Base-by-base conservation (phyloP, 2,888 invertebrate genomes). In the Capitulum mitella region DNA sequence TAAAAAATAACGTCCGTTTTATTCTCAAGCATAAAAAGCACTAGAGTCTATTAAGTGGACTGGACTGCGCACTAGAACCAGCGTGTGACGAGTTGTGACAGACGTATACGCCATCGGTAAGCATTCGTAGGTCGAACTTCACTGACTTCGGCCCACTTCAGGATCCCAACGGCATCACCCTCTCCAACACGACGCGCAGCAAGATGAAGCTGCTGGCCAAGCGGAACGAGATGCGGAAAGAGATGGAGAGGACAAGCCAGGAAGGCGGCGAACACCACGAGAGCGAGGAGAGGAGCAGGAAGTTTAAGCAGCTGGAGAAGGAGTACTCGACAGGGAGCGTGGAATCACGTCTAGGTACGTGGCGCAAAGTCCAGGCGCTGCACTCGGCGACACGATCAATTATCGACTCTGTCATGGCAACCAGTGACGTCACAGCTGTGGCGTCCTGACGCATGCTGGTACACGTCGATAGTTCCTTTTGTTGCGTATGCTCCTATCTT, bases 161-260 rank as follows among this genome's bases (percentile, higher is more conserved):
- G 70, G 37, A 70, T 37, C 70, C 37, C 6, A 34, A 61, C 70
- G 78, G 37, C 48, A 78, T 77, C 48, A 79, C 79, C 10, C 79
- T 80, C 29, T 80, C 82, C 37, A 80, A 79, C 79, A 78, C 80
- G 29, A 81, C 81, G 5, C 80, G 80, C 70, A 79, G 79, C n/a
- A 80, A 81, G 78, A 80, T 81, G 79, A 81, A 80, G 74, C 78
- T 81, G 19, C 80, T 81, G 78, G 80, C 80, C 78, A 81, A 81
- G 80, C 80, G 81, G 78, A 78, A 78, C 78, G 81, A 82, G 78
- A 79, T 79, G 61, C 78, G 81, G 80, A 78, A 78, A 54, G 81
- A 80, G n/a, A 77, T 82, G 51, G 81, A 82, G 76, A 43, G 80
- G 19, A n/a, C 32, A 3, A 34, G 34, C 6, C 64, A 34, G 34